These are phyloP conservation scores for Ennomos quercinarius DNA, from an alignment of 2,888 invertebrate species.

Conservation along the genomic window DNA sequence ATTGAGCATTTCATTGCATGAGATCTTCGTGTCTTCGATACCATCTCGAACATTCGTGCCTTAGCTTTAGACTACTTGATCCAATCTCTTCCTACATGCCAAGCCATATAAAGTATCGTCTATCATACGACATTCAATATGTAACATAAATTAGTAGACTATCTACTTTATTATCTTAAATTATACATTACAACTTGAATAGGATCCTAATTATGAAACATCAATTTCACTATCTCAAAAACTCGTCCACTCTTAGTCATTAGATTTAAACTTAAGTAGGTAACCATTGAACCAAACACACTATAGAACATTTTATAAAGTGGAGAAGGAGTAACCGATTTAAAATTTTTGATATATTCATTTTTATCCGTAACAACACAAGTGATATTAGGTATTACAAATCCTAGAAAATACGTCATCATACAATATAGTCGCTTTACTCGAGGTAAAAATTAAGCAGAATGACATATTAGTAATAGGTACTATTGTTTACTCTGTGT, in stretches of 20 bases:
- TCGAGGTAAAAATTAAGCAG: neutral
- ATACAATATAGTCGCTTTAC: neutral
- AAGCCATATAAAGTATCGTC: conserved; percentile 22
- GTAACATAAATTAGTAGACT: conserved; percentile 17
- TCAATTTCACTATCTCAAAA: neutral
- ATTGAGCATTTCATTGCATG: conserved; percentile 18
- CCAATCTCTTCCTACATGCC: conserved; percentile 22
- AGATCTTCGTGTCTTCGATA: conserved; percentile 8
- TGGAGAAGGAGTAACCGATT: neutral
- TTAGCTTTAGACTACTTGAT: conserved; percentile 9
- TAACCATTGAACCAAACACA: conserved; percentile 7
- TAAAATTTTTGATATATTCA: too few species aligned
- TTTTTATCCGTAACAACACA: too few species aligned
- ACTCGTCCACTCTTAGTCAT: neutral
- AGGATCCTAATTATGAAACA: conserved; percentile 3
- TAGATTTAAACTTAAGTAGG: conserved; percentile 8
- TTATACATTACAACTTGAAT: conserved; percentile 14
- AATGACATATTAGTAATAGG: neutral
- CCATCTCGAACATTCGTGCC: conserved; percentile 13
- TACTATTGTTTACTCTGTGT: too few species aligned
- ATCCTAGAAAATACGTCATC: neutral
- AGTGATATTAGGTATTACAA: too few species aligned
- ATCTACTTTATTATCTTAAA: conserved; percentile 11
- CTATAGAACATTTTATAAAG: conserved; percentile 4
- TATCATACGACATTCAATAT: conserved; percentile 19